These are phyloP conservation scores for Sitobion miscanthi DNA, from an alignment of 1,140 invertebrate genomes.

Conservation along the genomic window DNA sequence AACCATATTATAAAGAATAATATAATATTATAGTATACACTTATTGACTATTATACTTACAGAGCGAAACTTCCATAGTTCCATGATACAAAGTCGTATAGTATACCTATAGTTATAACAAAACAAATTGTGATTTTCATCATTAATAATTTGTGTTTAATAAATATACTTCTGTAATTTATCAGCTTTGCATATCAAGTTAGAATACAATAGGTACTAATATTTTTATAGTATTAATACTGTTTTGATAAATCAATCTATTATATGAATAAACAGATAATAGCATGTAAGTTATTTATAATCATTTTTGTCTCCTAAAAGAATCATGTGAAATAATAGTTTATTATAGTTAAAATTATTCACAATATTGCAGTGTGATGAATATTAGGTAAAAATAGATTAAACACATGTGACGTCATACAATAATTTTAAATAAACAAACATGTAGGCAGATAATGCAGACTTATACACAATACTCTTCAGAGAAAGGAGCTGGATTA, in stretches of 20 bases:
- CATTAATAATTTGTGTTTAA: background rate
- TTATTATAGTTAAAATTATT: background rate
- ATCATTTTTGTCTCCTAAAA: background rate
- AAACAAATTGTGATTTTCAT: too few relatives aligned
- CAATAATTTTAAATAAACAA: constrained; percentile 27
- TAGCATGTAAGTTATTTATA: background rate
- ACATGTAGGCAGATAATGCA: background rate
- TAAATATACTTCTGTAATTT: background rate
- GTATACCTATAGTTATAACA: too few relatives aligned
- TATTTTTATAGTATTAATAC: background rate
- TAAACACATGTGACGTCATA: background rate
- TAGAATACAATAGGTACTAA: background rate
- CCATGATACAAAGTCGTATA: background rate
- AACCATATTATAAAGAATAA: too few relatives aligned
- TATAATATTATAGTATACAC: too few relatives aligned
- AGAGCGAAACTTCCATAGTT: too few relatives aligned
- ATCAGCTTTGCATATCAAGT: too few relatives aligned
- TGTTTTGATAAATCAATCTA: background rate
- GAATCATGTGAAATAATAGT: background rate
- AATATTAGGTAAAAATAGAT: constrained; percentile 30
- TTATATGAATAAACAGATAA: background rate
- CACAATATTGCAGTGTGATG: background rate
- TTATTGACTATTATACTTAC: too few relatives aligned
- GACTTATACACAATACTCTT: background rate
- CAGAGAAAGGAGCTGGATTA: background rate